A percentile compares a stretch with the other conserved stretches of the same genome.
Conservation (phyloP, 2,113 vertebrate species). For the Protomyctophum bolini region DNA sequence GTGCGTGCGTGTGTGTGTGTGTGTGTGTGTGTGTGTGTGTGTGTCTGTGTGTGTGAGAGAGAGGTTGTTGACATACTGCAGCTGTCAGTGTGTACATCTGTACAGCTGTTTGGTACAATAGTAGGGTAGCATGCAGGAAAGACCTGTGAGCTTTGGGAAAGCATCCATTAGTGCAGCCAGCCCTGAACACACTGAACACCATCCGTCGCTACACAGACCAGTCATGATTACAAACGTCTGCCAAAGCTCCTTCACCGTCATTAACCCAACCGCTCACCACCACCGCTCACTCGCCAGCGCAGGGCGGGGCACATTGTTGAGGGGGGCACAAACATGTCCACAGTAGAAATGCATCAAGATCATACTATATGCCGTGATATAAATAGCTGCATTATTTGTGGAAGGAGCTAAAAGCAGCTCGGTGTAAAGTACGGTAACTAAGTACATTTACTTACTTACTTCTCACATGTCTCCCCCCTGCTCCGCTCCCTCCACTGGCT, state of each 20-base stretch:
- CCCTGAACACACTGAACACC: background rate
- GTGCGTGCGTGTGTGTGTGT: background rate
- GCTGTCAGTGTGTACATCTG: constrained; percentile 16
- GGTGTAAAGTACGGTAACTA: too few relatives aligned
- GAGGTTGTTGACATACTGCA: constrained; percentile 16
- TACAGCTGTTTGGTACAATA: constrained; percentile 37
- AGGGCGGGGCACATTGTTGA: background rate
- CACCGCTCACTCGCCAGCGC: background rate
- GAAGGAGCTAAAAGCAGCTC: too few relatives aligned
- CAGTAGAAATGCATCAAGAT: too few relatives aligned
- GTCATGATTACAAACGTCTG: too few relatives aligned
- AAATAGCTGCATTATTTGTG: too few relatives aligned
- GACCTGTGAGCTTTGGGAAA: background rate
- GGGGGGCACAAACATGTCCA: too few relatives aligned
- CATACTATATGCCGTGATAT: too few relatives aligned
- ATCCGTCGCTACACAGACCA: background rate
- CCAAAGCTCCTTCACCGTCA: background rate
- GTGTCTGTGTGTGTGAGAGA: background rate
- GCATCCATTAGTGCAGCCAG: background rate
- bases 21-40: background rate
- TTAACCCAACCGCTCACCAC: constrained; percentile 1
- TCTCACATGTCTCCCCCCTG: too few relatives aligned
- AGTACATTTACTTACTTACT: too few relatives aligned
- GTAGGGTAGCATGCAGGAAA: constrained; percentile 13
- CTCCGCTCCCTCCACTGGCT: too few relatives aligned